Evolutionary conservation across 2,113 vertebrate species (phyloP).

Genomic region (Odocoileus hemionus): DNA sequence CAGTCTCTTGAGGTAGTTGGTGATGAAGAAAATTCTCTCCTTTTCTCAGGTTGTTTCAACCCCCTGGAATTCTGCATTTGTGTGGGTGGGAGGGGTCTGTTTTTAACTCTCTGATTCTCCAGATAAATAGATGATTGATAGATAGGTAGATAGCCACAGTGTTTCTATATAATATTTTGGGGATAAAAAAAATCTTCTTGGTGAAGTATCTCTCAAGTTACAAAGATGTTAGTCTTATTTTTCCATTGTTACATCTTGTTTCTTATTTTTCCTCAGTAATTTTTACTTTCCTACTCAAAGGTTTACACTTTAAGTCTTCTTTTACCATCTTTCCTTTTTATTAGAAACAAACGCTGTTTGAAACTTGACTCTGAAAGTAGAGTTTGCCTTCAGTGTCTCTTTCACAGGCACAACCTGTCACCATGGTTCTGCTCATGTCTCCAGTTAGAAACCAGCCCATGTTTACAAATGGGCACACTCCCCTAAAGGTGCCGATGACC

Average conservation of each 20-base stretch:
- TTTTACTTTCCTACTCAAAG: neutral
- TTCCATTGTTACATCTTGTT: neutral
- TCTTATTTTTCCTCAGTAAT: neutral
- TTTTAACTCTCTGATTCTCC: neutral
- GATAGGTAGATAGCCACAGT: neutral
- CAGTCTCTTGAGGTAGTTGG: neutral
- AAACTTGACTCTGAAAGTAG: neutral
- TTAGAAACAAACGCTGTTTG: neutral
- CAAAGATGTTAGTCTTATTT: neutral
- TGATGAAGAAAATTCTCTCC: neutral
- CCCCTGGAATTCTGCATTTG: neutral
- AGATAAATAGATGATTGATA: neutral
- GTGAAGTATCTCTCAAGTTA: neutral
- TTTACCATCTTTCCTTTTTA: neutral
- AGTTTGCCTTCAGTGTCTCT: rapidly evolving
- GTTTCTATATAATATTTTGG: neutral
- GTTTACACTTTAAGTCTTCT: neutral
- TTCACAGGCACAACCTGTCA: neutral
- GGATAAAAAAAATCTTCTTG: neutral
- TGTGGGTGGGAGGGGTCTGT: neutral
- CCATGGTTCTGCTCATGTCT: rapidly evolving
- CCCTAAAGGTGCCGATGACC: rapidly evolving
- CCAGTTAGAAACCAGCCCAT: rapidly evolving
- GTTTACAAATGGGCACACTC: neutral
- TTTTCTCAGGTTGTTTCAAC: neutral